Conservation (phyloP, 2,888 invertebrate species). For the Cremastinae sp. region DNA sequence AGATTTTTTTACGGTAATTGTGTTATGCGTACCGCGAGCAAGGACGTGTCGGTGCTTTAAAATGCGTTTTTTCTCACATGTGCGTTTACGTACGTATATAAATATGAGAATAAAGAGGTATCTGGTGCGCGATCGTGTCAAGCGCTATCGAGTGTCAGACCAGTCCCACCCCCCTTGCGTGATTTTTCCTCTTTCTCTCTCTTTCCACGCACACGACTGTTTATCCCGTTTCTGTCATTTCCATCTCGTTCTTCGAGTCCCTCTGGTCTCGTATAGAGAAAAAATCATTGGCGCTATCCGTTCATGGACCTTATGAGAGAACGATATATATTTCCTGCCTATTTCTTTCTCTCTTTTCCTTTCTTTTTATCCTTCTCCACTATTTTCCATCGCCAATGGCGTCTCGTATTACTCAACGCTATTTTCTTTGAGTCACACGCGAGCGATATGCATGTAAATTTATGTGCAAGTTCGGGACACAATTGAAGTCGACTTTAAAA, state of each 20-base stretch:
- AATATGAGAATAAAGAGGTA: slow-evolving; percentile 46
- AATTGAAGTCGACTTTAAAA: no score
- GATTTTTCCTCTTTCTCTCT: slow-evolving; percentile 17
- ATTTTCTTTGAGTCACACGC: slow-evolving; percentile 40
- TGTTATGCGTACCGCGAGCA: slow-evolving; percentile 11
- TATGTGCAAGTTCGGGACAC: no score
- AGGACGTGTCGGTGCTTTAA: slow-evolving; percentile 8
- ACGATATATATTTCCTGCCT: slow-evolving; percentile 23
- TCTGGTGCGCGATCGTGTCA: slow-evolving; percentile 56
- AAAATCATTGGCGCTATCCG: slow-evolving; percentile 33
- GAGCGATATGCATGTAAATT: slow-evolving; percentile 15
- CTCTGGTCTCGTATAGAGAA: slow-evolving; percentile 8
- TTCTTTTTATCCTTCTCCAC: slow-evolving; percentile 14
- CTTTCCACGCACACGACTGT: slow-evolving; percentile 11
- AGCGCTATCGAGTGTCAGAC: slow-evolving; percentile 61
- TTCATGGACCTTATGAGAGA: slow-evolving; percentile 40
- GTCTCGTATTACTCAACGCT: slow-evolving; percentile 8
- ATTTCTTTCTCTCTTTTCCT: slow-evolving; percentile 12
- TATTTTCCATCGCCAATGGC: slow-evolving; percentile 48
- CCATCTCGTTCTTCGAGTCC: background rate
- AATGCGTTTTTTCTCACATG: slow-evolving; percentile 10
- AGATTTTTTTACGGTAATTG: slow-evolving; percentile 19
- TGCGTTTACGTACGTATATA: background rate
- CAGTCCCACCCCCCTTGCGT: slow-evolving; percentile 48
- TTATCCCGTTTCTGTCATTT: slow-evolving; percentile 15